Conservation (phyloP, 2,888 invertebrate genomes). For the Phania funesta region DNA sequence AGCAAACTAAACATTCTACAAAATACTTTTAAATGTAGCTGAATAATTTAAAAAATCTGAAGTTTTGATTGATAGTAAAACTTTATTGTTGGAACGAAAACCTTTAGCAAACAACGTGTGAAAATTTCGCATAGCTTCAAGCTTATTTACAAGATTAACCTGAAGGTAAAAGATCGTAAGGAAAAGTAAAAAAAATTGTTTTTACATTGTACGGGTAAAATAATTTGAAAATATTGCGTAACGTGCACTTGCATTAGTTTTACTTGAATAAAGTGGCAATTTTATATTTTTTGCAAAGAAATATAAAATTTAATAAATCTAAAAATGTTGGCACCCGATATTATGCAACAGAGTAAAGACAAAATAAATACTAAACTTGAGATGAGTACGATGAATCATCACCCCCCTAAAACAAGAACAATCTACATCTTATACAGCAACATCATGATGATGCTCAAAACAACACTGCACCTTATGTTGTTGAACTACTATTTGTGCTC, state of each 20-base stretch:
- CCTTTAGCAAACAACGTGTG: no score
- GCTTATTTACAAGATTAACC: neutral
- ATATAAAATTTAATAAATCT: slow-evolving; percentile 27
- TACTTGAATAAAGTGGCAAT: slow-evolving; percentile 7
- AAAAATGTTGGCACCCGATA: slow-evolving; percentile 23
- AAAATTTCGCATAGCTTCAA: no score
- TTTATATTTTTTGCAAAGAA: neutral
- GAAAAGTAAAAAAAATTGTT: neutral
- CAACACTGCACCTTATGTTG: slow-evolving; percentile 24
- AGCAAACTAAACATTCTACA: no score
- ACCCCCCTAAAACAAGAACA: neutral
- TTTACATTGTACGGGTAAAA: neutral
- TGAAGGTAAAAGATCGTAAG: slow-evolving; percentile 25
- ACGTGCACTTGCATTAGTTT: slow-evolving; percentile 54
- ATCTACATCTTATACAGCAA: neutral
- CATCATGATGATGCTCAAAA: slow-evolving; percentile 6
- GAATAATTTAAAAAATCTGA: no score
- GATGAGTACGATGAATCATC: no score
- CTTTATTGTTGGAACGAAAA: no score
- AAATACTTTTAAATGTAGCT: no score
- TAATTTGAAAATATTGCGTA: slow-evolving; percentile 29
- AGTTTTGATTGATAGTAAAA: no score
- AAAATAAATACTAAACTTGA: neutral
- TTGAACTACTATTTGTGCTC: neutral
- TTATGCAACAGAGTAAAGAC: slow-evolving; percentile 14